Evolutionary conservation across 2,797 vertebrate genomes (phyloP), one percentile per base, ranked within the genome.

Genomic region (Pangasius krempfi): DNA sequence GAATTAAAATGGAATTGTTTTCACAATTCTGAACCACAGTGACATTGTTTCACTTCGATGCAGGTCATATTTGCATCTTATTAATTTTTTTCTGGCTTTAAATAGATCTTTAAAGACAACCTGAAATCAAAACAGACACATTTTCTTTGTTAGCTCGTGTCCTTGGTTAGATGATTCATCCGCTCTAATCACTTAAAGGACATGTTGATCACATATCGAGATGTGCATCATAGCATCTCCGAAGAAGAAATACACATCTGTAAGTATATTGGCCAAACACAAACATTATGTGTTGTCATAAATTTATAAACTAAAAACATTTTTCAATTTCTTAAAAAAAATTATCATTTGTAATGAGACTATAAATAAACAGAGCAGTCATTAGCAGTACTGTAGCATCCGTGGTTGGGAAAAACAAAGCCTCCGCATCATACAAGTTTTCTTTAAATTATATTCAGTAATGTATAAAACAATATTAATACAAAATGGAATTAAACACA

Each of bases 131-230:
- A 62, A 60, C 79, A 64, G 58, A 62, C 25, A 10, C n/a, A n/a
- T 82, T 82, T 62, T 44, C 80, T 58, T 62, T 14, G 33, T 62
- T 47, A 62, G 58, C 58, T 62, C 0, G 14, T 44, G 58, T 62
- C 25, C 37, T 64, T 64, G 80, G 25, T 83, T 83, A 8, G 58
- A 83, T 83, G 80, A 83, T 83, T 64, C 79, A 83, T 83, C 54
- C 10, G 7, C 58, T 62, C 37, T 47, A 83, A 62, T 62, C 58
- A 64, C 58, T 83, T 62, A n/a, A 47, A 83, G 58, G 7, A 62
- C 58, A 62, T 2, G 58, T 62, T 14, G 30, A 40, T 81, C 54
- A 27, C 22, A 54, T 37, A 58, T 37, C 4, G 33, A 81, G 33
- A 25, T 25, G 10, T 50, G 27, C 47, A 16, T n/a, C 47, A 50